A percentile compares a stretch with the other conserved stretches of the same genome.
These are phyloP conservation scores for Megatriorchis doriae DNA, from an alignment of 2,113 vertebrate species.

Conservation along the genomic window DNA sequence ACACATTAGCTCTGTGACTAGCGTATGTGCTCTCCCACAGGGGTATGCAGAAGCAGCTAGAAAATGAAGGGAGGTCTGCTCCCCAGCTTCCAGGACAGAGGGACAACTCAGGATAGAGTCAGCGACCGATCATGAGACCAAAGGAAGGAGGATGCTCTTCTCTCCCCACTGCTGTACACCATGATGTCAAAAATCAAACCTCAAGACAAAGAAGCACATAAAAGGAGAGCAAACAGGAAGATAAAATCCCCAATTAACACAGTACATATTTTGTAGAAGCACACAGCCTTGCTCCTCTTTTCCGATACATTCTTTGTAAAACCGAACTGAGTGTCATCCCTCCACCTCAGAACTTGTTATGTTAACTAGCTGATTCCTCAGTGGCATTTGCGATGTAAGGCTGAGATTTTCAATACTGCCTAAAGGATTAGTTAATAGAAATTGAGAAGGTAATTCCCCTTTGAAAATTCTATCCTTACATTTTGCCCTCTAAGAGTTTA, in stretches of 20 bases:
- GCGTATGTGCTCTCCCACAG: not conserved
- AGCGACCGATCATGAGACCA: not conserved
- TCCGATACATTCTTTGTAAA: not conserved
- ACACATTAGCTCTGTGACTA: not conserved
- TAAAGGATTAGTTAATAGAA: constrained; percentile 13
- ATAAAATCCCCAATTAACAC: not conserved
- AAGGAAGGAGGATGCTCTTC: not conserved
- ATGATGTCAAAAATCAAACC: not conserved
- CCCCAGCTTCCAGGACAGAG: not conserved
- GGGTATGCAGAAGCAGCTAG: not conserved
- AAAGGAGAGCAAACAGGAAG: not conserved
- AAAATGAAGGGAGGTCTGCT: not conserved
- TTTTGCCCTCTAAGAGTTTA: constrained; percentile 8
- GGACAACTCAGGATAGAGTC: not conserved
- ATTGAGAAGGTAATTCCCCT: not conserved
- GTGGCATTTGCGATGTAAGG: not conserved
- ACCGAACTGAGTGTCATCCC: not conserved
- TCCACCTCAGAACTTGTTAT: not conserved
- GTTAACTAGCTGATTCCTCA: not conserved
- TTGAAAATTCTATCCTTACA: not conserved
- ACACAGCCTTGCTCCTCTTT: not conserved
- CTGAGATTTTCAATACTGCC: not conserved
- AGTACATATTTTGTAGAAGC: not conserved
- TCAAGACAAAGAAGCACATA: not conserved
- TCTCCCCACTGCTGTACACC: not conserved